These are phyloP conservation scores for Nyctibius bracteatus DNA, from an alignment of 2,113 vertebrate species.

Conservation along the genomic window DNA sequence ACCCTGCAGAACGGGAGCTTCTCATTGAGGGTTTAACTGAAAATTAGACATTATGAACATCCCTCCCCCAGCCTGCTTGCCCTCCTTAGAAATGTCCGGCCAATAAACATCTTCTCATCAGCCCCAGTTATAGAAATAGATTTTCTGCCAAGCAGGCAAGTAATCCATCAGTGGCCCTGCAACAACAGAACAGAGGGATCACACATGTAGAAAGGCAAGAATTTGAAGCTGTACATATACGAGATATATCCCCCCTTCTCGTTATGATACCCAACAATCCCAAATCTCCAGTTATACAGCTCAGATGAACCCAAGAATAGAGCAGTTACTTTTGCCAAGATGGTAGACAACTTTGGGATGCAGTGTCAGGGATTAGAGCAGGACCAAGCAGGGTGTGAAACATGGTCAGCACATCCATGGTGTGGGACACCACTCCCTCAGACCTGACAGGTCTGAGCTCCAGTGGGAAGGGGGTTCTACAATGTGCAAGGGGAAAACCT, in stretches of 20 bases:
- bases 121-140: constrained; percentile 99
- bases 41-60: background rate
- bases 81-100: background rate
- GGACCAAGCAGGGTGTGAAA: background rate
- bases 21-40: background rate
- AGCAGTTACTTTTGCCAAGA: background rate
- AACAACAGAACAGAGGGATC: constrained; percentile 14
- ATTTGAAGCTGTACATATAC: background rate
- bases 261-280: background rate
- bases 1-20: background rate
- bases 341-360: background rate
- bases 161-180: constrained; percentile 96
- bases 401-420: fast-evolving
- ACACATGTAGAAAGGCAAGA: background rate
- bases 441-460: background rate
- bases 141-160: constrained; percentile 96
- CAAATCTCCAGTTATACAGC: background rate
- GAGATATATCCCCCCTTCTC: background rate
- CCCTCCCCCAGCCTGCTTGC: background rate
- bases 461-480: background rate
- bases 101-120: constrained; percentile 64
- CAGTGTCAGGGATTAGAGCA: background rate
- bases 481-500: background rate
- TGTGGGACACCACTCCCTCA: background rate
- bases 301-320: background rate